These are phyloP conservation scores for Harpalus rubripes DNA, from an alignment of 2,888 invertebrate species.

Conservation along the genomic window DNA sequence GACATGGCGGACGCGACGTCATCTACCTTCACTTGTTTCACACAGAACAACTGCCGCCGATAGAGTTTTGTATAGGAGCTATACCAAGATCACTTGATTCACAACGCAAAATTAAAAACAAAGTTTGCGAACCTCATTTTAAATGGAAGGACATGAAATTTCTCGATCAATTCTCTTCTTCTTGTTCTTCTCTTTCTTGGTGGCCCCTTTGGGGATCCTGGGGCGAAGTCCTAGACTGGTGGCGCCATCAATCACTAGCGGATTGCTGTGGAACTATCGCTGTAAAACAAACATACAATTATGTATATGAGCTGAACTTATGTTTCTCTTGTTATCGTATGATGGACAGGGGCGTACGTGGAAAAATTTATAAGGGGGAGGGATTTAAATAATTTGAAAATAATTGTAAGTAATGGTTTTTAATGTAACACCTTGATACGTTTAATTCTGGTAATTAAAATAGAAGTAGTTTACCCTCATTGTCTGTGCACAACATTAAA, in stretches of 20 bases:
- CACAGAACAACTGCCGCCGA: not conserved
- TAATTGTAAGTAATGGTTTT: not conserved
- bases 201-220: conserved; percentile 1
- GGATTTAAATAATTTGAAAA: not conserved
- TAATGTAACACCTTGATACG: not conserved
- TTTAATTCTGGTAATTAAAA: no score
- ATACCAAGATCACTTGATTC: no score
- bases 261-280: conserved; percentile 73
- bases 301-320: conserved; percentile 75
- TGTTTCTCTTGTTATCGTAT: conserved; percentile 7
- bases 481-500: no score
- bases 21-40: conserved; percentile 14
- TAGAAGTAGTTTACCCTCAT: no score
- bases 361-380: not conserved
- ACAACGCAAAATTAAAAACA: no score
- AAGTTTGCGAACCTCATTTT: no score
- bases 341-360: conserved; percentile 11
- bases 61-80: conserved; percentile 34
- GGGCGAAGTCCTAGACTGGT: conserved; percentile 68
- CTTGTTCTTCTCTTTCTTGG: conserved; percentile 41
- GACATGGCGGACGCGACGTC: conserved; percentile 25
- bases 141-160: no score
- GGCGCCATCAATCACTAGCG: conserved; percentile 77
- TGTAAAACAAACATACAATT: conserved; percentile 79
- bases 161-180: conserved; percentile 40